Evolutionary conservation across 2,797 vertebrate species (phyloP).

Genomic region (Oophaga sylvatica): DNA sequence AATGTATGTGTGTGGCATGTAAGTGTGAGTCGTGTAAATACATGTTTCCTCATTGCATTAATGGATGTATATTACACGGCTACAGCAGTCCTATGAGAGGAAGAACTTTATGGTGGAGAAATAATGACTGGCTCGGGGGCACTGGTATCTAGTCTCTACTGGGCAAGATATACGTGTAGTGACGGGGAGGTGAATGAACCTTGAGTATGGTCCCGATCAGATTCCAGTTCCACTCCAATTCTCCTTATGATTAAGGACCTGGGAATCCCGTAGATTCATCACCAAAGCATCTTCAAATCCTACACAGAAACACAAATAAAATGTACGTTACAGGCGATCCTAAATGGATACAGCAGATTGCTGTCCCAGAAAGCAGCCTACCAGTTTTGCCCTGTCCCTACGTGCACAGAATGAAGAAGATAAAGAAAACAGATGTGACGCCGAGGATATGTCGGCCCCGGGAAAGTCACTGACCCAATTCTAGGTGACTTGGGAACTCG

Average conservation of each 20-base stretch:
- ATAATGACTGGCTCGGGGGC: not conserved
- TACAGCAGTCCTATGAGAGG: too few species aligned
- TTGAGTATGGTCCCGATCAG: slow-evolving; percentile 96
- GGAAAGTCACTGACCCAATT: too few species aligned
- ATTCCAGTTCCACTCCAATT: slow-evolving; percentile 98
- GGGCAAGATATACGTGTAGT: not conserved
- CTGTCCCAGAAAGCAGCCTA: too few species aligned
- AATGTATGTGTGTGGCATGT: too few species aligned
- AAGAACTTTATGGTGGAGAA: too few species aligned
- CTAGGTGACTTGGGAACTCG: slow-evolving; percentile 64
- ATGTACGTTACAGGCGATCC: not conserved
- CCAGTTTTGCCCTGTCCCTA: too few species aligned
- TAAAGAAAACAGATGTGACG: not conserved
- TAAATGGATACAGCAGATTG: too few species aligned
- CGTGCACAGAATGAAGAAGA: not conserved
- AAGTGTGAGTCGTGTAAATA: too few species aligned
- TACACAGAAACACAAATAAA: slow-evolving; percentile 67
- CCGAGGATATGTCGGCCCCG: too few species aligned
- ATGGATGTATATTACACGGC: too few species aligned
- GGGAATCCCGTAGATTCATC: slow-evolving; percentile 92
- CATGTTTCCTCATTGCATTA: too few species aligned
- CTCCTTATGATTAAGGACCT: slow-evolving; percentile 96
- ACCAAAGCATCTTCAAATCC: slow-evolving; percentile 95
- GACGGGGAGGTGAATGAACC: slow-evolving; percentile 69
- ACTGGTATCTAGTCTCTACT: not conserved